Percentiles rank a stretch among this genome's conserved stretches.
These are phyloP conservation scores for Meteorus cinctellus DNA, from an alignment of 2,888 invertebrate species.

Conservation along the genomic window DNA sequence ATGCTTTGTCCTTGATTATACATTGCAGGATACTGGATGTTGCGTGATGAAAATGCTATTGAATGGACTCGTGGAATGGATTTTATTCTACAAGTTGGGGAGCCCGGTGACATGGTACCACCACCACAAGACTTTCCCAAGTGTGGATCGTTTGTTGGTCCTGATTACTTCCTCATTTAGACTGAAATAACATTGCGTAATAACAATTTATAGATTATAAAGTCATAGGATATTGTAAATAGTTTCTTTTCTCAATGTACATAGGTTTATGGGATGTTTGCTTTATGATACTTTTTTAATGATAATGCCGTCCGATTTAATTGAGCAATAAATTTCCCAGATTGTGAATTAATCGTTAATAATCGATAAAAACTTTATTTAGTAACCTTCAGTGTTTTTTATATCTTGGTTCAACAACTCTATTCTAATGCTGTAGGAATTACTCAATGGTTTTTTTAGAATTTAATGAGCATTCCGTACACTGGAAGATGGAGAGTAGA, in stretches of 20 bases:
- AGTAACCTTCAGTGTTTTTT: no score
- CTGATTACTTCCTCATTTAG: constrained; percentile 83
- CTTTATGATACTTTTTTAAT: constrained; percentile 23
- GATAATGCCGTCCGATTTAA: constrained; percentile 5
- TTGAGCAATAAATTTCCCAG: constrained; percentile 17
- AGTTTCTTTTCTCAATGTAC: constrained; percentile 47
- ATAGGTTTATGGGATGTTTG: constrained; percentile 37
- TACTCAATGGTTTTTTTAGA: no score
- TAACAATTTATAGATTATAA: constrained; percentile 26
- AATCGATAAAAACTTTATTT: not conserved
- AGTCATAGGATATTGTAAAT: constrained; percentile 65
- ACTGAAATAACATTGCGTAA: constrained; percentile 44
- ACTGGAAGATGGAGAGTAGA: no score
- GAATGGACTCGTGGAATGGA: constrained; percentile 86
- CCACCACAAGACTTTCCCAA: constrained; percentile 84
- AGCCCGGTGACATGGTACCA: constrained; percentile 78
- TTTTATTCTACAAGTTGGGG: constrained; percentile 83
- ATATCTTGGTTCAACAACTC: no score
- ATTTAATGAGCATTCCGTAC: no score
- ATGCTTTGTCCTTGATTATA: constrained; percentile 7
- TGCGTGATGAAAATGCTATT: constrained; percentile 84
- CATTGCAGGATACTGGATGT: constrained; percentile 83
- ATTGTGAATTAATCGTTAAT: not conserved
- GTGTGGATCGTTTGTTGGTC: constrained; percentile 85
- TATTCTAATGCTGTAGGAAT: no score